Evolutionary conservation across 1,140 invertebrate genomes (phyloP).

Genomic region (Arion vulgaris): DNA sequence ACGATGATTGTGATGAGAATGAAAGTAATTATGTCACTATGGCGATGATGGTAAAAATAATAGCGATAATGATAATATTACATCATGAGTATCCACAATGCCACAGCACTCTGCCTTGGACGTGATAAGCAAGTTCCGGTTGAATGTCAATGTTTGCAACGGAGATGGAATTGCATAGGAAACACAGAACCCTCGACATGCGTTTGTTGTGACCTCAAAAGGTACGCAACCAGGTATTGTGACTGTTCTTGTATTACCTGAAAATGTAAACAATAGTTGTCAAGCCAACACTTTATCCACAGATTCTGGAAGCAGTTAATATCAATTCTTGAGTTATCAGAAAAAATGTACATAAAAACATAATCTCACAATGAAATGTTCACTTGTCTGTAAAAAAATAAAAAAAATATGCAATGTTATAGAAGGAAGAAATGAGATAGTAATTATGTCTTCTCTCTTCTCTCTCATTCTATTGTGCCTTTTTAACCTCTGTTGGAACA

Average conservation of each 20-base stretch:
- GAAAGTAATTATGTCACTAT: neutral
- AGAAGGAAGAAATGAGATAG: no score
- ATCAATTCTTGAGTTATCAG: neutral
- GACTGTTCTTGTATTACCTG: slow-evolving; percentile 85
- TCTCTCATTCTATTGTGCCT: no score
- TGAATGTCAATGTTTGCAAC: slow-evolving; percentile 75
- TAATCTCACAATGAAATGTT: neutral
- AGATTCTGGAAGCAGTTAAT: no score
- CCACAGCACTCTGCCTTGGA: slow-evolving; percentile 91
- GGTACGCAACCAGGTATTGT: slow-evolving; percentile 87
- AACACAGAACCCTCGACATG: slow-evolving; percentile 88
- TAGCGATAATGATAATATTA: slow-evolving; percentile 60
- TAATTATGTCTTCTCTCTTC: no score
- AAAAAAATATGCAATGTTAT: no score
- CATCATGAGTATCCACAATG: slow-evolving; percentile 88
- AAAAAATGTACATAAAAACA: neutral
- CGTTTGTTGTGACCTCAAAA: slow-evolving; percentile 88
- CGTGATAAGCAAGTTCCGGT: slow-evolving; percentile 82
- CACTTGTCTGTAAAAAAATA: neutral
- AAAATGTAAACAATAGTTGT: no score
- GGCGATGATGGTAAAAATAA: neutral
- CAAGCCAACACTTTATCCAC: no score
- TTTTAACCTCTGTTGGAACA: no score
- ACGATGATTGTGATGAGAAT: neutral
- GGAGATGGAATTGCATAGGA: slow-evolving; percentile 82